Evolutionary conservation across 2,797 vertebrate genomes (phyloP).

Genomic region (Pangasius djambal): DNA sequence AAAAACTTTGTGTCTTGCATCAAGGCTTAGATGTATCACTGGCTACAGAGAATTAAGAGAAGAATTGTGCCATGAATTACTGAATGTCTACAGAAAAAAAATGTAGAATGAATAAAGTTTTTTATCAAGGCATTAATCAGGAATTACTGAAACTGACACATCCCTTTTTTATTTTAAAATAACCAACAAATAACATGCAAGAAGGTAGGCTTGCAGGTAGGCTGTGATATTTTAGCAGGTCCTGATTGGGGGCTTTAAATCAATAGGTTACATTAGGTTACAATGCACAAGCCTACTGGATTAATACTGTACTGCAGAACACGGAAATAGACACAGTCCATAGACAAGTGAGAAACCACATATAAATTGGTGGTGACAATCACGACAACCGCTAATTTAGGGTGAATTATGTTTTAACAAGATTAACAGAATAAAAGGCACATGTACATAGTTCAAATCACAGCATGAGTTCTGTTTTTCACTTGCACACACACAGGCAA

Average conservation of each 20-base stretch:
- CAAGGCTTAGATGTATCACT: too few species aligned
- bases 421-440: conserved; percentile 10
- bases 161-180: neutral
- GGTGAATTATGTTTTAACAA: conserved; percentile 10
- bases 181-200: neutral
- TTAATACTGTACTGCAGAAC: neutral
- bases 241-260: neutral
- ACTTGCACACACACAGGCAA: neutral
- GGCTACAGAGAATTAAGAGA: neutral
- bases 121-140: neutral
- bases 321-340: neutral
- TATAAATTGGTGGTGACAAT: neutral
- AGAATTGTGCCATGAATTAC: neutral
- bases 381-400: conserved; percentile 19
- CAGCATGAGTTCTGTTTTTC: neutral
- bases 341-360: neutral
- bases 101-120: neutral
- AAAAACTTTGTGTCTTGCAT: neutral
- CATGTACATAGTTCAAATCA: neutral
- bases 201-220: neutral
- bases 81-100: neutral
- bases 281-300: neutral
- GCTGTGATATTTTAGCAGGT: neutral
- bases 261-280: neutral
- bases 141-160: neutral